A percentile compares a stretch with the other conserved stretches of the same genome.
phyloP scores from a whole-genome alignment of 1,140 invertebrate genomes.

The Cyclargus thomasi region DNA sequence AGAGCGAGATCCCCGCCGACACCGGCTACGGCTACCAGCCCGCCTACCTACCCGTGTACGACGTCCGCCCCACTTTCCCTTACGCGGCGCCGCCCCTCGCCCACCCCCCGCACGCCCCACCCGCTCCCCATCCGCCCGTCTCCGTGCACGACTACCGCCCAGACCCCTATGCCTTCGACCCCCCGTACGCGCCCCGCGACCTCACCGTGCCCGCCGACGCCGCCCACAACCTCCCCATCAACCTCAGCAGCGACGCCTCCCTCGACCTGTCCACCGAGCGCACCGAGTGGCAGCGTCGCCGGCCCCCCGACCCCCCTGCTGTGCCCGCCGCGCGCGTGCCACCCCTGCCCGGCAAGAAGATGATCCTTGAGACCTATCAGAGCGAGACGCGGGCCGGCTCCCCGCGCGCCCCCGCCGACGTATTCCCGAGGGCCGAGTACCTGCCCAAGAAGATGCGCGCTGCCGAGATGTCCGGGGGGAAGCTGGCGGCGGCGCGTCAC shows the following conservation, averaged over 20 bases:
- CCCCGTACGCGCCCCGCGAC: conserved; percentile 48
- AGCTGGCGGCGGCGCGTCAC: conserved; percentile 48
- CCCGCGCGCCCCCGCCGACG: conserved; percentile 40
- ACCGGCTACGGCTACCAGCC: conserved; percentile 45
- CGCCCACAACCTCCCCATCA: conserved; percentile 59
- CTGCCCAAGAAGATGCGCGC: conserved; percentile 73
- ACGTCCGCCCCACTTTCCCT: conserved; percentile 41
- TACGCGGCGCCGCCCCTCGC: conserved; percentile 48
- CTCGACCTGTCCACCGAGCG: conserved; percentile 59
- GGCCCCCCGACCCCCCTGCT: conserved; percentile 49
- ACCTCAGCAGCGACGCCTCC: conserved; percentile 62
- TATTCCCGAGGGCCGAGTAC: conserved; percentile 55
- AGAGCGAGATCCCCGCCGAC: conserved; percentile 43
- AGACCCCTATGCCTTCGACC: conserved; percentile 54
- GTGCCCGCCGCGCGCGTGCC: conserved; percentile 42
- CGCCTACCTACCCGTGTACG: conserved; percentile 44
- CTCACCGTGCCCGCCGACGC: conserved; percentile 42
- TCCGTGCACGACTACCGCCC: conserved; percentile 45
- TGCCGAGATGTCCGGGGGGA: conserved; percentile 65
- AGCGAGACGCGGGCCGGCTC: conserved; percentile 54
- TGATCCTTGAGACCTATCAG: conserved; percentile 70
- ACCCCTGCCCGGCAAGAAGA: conserved; percentile 69
- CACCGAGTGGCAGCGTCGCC: conserved; percentile 49
- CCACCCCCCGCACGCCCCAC: conserved; percentile 33
- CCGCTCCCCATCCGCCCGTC: conserved; percentile 31